phyloP scores from a whole-genome alignment of 2,113 vertebrate species.

The Myocastor coypus region DNA sequence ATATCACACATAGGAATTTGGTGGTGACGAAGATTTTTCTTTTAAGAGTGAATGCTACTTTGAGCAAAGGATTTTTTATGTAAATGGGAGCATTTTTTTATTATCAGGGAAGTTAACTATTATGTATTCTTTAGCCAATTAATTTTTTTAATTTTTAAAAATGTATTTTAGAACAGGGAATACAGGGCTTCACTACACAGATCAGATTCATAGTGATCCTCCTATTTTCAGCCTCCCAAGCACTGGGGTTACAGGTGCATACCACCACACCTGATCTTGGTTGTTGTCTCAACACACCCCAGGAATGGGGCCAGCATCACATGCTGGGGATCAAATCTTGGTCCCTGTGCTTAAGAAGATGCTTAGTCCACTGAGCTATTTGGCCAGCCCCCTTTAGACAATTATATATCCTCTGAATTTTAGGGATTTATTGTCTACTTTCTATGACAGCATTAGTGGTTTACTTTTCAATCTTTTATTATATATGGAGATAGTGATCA shows the following conservation, averaged over 20 bases:
- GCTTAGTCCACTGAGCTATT: too few species aligned
- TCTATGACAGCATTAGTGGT: not conserved
- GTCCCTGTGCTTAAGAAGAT: too few species aligned
- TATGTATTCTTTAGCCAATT: not conserved
- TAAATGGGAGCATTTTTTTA: not conserved
- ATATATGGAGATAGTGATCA: conserved; percentile 18
- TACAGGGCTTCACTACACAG: too few species aligned
- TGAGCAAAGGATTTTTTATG: not conserved
- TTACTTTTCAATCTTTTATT: conserved; percentile 48
- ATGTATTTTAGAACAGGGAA: too few species aligned
- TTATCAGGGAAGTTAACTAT: not conserved
- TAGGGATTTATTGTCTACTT: not conserved
- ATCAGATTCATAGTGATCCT: too few species aligned
- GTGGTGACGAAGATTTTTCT: not conserved
- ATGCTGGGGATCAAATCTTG: too few species aligned
- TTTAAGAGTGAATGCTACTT: not conserved
- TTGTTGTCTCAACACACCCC: too few species aligned
- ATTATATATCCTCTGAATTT: not conserved
- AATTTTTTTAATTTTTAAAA: too few species aligned
- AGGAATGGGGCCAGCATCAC: too few species aligned
- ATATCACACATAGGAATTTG: not conserved
- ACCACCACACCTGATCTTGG: too few species aligned
- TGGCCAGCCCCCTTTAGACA: not conserved
- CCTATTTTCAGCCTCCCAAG: too few species aligned
- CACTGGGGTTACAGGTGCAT: too few species aligned